Evolutionary conservation across 30 jellyfish, hydroid and myxozoan genomes (phyloP).

Genomic region (Haliclystus octoradiatus): DNA sequence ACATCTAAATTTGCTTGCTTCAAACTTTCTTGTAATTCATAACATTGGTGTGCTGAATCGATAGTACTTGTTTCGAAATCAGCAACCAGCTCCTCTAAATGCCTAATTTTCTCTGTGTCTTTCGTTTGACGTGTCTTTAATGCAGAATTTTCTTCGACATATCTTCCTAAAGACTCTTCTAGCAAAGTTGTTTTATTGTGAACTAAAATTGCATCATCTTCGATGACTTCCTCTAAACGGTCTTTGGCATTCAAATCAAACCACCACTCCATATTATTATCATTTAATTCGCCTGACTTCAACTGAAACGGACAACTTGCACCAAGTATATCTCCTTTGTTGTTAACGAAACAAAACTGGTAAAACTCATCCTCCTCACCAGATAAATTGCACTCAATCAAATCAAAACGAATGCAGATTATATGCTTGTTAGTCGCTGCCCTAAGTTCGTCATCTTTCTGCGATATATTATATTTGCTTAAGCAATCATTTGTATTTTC

Average conservation of each 20-base stretch:
- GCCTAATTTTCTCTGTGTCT: conserved; percentile 25
- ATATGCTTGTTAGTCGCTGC: neutral
- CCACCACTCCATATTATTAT: conserved; percentile 51
- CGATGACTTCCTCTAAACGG: conserved; percentile 22
- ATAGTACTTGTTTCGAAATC: conserved; percentile 4
- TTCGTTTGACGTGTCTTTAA: neutral
- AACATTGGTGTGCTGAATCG: neutral
- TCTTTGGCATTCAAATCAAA: neutral
- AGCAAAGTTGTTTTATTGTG: conserved; percentile 74
- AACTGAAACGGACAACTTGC: conserved; percentile 87
- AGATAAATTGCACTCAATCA: neutral
- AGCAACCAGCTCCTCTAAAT: conserved; percentile 1
- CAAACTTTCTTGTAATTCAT: neutral
- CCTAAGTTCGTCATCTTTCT: neutral
- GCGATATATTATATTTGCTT: neutral
- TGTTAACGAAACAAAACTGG: conserved; percentile 63
- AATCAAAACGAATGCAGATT: neutral
- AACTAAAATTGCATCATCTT: conserved; percentile 53
- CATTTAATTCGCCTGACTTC: neutral
- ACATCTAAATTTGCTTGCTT: conserved; percentile 1
- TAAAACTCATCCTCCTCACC: conserved; percentile 40
- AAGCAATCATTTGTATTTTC: conserved; percentile 19
- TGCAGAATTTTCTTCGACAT: conserved; percentile 30
- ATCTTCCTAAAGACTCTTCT: conserved; percentile 46
- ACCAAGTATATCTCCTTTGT: conserved; percentile 45